phyloP scores from a whole-genome alignment of 2,888 invertebrate species.

The Harpalus rubripes region DNA sequence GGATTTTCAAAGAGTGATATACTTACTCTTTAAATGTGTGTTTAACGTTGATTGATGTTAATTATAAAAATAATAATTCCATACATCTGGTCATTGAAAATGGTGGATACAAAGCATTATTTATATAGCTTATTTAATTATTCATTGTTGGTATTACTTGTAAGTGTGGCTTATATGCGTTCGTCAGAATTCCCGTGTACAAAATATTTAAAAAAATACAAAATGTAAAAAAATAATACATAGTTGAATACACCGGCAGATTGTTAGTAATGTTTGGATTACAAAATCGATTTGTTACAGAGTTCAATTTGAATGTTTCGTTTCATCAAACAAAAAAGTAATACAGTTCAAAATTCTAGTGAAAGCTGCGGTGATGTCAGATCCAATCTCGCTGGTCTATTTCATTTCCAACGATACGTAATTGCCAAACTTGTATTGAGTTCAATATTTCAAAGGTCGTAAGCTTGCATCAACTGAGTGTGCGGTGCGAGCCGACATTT shows the following conservation, averaged over 20 bases:
- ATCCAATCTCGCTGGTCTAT: conserved; percentile 43
- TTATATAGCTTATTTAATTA: conserved; percentile 70
- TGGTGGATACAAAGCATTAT: conserved; percentile 69
- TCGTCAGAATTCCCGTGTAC: conserved; percentile 65
- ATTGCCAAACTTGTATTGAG: conserved; percentile 63
- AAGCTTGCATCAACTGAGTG: conserved; percentile 56
- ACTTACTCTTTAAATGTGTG: conserved; percentile 67
- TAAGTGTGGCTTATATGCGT: conserved; percentile 65
- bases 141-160: conserved; percentile 67
- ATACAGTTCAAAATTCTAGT: conserved; percentile 44
- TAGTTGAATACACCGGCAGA: conserved; percentile 46
- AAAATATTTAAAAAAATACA: conserved; percentile 47
- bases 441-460: conserved; percentile 61
- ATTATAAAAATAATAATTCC: conserved; percentile 65
- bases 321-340: conserved; percentile 28
- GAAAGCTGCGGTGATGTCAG: conserved; percentile 33
- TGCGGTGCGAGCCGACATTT: conserved; percentile 46
- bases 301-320: conserved; percentile 11
- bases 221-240: conserved; percentile 6
- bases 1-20: conserved; percentile 66
- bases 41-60: conserved; percentile 65
- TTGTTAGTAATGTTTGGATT: conserved; percentile 47
- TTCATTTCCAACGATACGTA: conserved; percentile 64
- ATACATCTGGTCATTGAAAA: conserved; percentile 66
- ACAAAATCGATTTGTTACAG: conserved; percentile 37